Base-by-base conservation (phyloP, 2,113 vertebrate genomes). In the Lates calcarifer region DNA sequence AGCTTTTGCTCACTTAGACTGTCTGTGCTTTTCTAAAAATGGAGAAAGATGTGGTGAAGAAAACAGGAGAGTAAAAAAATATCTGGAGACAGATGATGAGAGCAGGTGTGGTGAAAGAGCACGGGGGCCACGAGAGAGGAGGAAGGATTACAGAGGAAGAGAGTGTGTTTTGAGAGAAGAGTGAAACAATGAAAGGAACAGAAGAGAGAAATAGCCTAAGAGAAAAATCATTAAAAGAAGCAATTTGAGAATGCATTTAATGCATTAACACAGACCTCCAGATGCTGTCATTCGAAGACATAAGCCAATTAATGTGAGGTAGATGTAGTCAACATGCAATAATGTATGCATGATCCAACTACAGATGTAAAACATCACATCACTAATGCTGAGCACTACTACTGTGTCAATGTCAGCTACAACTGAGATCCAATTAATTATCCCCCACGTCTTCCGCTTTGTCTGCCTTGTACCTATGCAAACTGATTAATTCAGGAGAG, bases 221-320 rank as follows among this genome's bases (percentile, higher is more conserved):
- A 88, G 83, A 58, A 85, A 81, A 74, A 74, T 74, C 56, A 85
- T 87, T 81, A 82, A 80, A 85, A 63, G 39, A 72, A 76, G n/a
- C 58, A 39, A 81, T 79, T 83, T 88, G 45, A 70, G 51, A 74
- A 67, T 57, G 26, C 13, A 14, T 79, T 89, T 70, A 60, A 72
- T 64, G 51, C n/a, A n/a, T n/a, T 39, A 74, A 81, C 24, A 53
- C 53, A 29, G 31, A 0, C 26, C 43, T 78, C 76, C 83, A 70
- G 74, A 82, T 77, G 83, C 67, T 56, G 79, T 87, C 77, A 86
- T 82, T 73, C 75, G 28, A 31, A 74, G 60, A 71, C 74, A 61
- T 60, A 70, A 88, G 63, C 76, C 76, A 81, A 82, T 87, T 82
- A 85, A 78, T 79, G 68, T 79, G 69, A 53, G 43, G 20, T 67